Evolutionary conservation across 2,888 invertebrate species (phyloP).

Genomic region (Drepana falcataria): DNA sequence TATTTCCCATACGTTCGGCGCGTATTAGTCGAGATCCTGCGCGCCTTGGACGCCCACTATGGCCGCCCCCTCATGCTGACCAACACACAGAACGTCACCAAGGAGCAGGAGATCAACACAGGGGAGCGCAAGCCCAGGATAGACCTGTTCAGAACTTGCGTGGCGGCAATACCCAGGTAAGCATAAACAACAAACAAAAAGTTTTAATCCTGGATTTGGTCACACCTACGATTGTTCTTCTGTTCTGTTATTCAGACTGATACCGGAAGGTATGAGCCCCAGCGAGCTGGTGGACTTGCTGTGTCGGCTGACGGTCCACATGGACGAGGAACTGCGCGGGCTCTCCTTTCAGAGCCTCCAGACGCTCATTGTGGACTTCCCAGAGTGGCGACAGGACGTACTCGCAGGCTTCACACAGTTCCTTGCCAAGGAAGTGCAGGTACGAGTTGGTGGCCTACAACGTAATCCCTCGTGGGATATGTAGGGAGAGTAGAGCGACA

Average conservation of each 20-base stretch:
- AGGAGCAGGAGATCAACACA: conserved; percentile 94
- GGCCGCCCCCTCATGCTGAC: conserved; percentile 98
- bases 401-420: conserved; percentile 96
- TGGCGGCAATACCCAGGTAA: conserved; percentile 94
- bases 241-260: conserved; percentile 80
- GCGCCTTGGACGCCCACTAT: conserved; percentile 96
- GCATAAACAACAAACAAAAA: background rate
- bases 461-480: too few species aligned
- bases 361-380: conserved; percentile 96
- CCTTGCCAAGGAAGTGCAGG: conserved; percentile 92
- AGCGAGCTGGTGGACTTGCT: conserved; percentile 96
- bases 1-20: conserved; percentile 97
- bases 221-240: background rate
- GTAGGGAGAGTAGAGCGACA: too few species aligned
- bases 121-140: conserved; percentile 98
- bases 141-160: conserved; percentile 98
- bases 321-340: conserved; percentile 97
- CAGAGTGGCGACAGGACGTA: conserved; percentile 98
- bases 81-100: conserved; percentile 96
- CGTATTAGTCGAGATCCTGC: conserved; percentile 96
- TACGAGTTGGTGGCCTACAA: conserved; percentile 23
- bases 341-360: conserved; percentile 97
- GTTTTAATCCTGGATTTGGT: background rate
- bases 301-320: conserved; percentile 95
- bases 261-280: conserved; percentile 98